Base-by-base conservation (phyloP, 2,113 vertebrate genomes). In the Trematocara zebra region DNA sequence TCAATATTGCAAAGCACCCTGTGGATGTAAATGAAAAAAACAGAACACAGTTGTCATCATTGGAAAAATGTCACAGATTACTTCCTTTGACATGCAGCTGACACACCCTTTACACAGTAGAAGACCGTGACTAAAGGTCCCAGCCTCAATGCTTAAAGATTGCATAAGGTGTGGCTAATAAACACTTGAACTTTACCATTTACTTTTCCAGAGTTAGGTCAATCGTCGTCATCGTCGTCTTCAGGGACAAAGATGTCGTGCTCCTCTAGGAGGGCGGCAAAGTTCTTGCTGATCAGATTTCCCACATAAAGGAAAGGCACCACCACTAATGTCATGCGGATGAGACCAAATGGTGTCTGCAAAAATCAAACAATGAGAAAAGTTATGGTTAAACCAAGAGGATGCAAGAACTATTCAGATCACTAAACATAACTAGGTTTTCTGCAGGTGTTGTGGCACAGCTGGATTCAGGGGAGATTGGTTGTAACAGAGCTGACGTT, bases 181-280 rank as follows among this genome's bases (percentile, higher is more conserved):
- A 44, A 20, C 18, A 88, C 35, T 74, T 15, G 47, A 35, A 64
- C 23, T 52, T 88, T 80, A 83, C 85, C 79, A 23, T 83, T 51
- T 72, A 17, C 81, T 87, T 33, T 64, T 14, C 42, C 74, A 18
- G 49, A 15, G 78, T 26, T 57, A 35, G 94, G 80, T 97, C 96
- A 98, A 87, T 99, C 98, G 0, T 99, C 98, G 0, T 99, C 98
- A 0, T 99, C 98, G 0, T 99, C 98, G 23, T 99, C 98, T 72
- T 99, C 98, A 12, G 98, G 99, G 28, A 99, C 98, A 93, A 99
- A 99, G 89, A 99, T 99, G 85, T 99, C 99, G 1, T 99, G 98
- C 87, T 99, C 99, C 87, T 99, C 99, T 78, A 99, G 94, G 0
- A 99, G 90, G 83, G 98, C 97, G 0, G 99, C 99, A 20, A 99